A percentile compares a stretch with the other conserved stretches of the same genome.
phyloP scores from a whole-genome alignment of 2,888 invertebrate genomes.

The Ecliptopera silaceata region DNA sequence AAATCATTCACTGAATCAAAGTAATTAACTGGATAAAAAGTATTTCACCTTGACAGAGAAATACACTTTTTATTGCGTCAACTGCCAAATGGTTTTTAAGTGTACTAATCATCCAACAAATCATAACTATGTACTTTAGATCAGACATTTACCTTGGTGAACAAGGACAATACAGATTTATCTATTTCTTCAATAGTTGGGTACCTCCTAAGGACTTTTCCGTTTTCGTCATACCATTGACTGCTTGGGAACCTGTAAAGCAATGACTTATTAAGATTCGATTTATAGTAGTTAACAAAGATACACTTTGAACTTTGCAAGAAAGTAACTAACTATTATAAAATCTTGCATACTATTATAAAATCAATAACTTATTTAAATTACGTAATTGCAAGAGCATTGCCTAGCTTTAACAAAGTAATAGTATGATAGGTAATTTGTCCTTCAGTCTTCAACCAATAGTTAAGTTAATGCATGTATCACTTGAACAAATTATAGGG shows the following conservation, averaged over 20 bases:
- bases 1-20: constrained; percentile 2
- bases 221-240: constrained; percentile 92
- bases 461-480: neutral
- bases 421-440: constrained; percentile 1
- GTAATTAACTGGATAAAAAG: constrained; percentile 9
- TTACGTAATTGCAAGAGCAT: constrained; percentile 10
- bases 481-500: constrained; percentile 11
- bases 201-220: constrained; percentile 84
- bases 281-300: neutral
- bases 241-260: constrained; percentile 87
- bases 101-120: neutral
- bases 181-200: constrained; percentile 76
- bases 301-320: constrained; percentile 10
- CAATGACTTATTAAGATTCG: neutral
- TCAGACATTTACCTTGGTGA: constrained; percentile 62
- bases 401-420: constrained; percentile 4
- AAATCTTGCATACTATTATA: no score
- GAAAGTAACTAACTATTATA: neutral
- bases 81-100: neutral
- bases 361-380: constrained; percentile 1
- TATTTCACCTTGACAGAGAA: constrained; percentile 24
- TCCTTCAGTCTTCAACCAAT: neutral
- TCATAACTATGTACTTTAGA: neutral
- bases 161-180: constrained; percentile 70
- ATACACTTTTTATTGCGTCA: constrained; percentile 14